phyloP scores from a whole-genome alignment of 1,140 invertebrate genomes.

The Drosophila miranda region DNA sequence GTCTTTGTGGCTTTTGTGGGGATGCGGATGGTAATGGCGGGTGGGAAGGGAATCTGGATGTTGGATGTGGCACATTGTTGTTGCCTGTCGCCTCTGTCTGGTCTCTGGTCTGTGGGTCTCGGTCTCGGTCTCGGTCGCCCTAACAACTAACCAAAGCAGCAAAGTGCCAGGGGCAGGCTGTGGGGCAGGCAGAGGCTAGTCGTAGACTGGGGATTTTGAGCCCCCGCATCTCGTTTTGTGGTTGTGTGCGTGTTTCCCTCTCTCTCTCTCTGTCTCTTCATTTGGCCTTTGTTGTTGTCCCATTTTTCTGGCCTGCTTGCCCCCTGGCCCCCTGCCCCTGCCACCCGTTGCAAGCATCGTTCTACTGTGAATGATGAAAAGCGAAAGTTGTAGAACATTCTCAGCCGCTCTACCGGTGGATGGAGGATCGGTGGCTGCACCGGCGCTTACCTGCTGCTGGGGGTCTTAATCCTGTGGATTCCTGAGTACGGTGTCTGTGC shows the following conservation, averaged over 20 bases:
- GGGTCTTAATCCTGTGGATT: constrained; percentile 1
- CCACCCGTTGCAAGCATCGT: too few species aligned
- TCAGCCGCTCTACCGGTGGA: too few species aligned
- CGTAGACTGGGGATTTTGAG: neutral
- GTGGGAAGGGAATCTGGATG: neutral
- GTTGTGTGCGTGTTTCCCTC: constrained; percentile 27
- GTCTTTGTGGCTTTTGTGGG: constrained; percentile 28
- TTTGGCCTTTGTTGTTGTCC: constrained; percentile 44
- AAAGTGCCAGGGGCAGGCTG: neutral
- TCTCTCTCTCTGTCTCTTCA: constrained; percentile 17
- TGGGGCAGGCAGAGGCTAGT: neutral
- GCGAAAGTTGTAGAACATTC: constrained; percentile 18
- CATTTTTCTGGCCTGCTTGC: constrained; percentile 9
- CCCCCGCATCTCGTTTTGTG: constrained; percentile 21
- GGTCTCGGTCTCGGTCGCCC: constrained; percentile 64
- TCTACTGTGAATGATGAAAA: neutral
- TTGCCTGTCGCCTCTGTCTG: constrained; percentile 22
- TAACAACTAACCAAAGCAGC: constrained; percentile 35
- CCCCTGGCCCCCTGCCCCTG: too few species aligned
- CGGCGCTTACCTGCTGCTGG: constrained; percentile 22
- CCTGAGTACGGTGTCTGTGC: constrained; percentile 17
- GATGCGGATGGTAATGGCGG: neutral
- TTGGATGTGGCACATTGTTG: constrained; percentile 1
- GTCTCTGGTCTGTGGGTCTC: constrained; percentile 21
- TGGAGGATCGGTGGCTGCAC: too few species aligned